phyloP scores from a whole-genome alignment of 30 jellyfish, hydroid and myxozoan genomes.

The Hydra vulgaris region DNA sequence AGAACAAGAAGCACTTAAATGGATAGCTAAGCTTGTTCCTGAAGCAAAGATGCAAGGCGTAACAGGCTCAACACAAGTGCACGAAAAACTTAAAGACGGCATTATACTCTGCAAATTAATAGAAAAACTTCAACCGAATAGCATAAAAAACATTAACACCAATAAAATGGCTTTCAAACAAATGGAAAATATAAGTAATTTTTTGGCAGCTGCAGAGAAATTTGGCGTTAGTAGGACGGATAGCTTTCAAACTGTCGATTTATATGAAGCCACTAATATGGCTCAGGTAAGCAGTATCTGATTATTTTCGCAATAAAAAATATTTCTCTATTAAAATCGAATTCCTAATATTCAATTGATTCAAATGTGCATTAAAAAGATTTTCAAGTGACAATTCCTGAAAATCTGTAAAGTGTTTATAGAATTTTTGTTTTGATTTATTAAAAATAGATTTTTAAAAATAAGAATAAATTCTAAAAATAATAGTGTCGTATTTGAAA shows the following conservation, averaged over 20 bases:
- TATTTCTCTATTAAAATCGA: too few species aligned
- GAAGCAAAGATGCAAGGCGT: slow-evolving; percentile 24
- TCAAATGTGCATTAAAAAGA: too few species aligned
- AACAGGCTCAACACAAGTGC: slow-evolving; percentile 22
- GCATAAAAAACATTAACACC: slow-evolving; percentile 2
- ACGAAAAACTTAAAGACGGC: slow-evolving; percentile 64
- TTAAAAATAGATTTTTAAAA: too few species aligned
- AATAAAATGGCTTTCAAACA: slow-evolving; percentile 45
- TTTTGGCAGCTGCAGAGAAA: slow-evolving; percentile 15
- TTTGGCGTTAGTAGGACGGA: slow-evolving; percentile 1
- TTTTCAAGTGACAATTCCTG: too few species aligned
- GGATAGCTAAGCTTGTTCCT: slow-evolving; percentile 56
- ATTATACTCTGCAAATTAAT: slow-evolving; percentile 22
- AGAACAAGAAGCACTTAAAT: slow-evolving; percentile 56
- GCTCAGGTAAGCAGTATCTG: slow-evolving; percentile 35
- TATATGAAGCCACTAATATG: slow-evolving; percentile 34
- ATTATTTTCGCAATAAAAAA: too few species aligned
- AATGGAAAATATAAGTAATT: slow-evolving; percentile 32
- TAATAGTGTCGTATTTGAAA: too few species aligned
- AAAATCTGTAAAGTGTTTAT: too few species aligned
- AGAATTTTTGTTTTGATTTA: too few species aligned
- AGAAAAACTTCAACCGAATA: not conserved
- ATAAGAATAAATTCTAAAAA: too few species aligned
- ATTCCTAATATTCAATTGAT: too few species aligned
- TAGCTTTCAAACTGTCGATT: slow-evolving; percentile 18